phyloP scores from a whole-genome alignment of 2,888 invertebrate genomes.

The Leptothorax acervorum region DNA sequence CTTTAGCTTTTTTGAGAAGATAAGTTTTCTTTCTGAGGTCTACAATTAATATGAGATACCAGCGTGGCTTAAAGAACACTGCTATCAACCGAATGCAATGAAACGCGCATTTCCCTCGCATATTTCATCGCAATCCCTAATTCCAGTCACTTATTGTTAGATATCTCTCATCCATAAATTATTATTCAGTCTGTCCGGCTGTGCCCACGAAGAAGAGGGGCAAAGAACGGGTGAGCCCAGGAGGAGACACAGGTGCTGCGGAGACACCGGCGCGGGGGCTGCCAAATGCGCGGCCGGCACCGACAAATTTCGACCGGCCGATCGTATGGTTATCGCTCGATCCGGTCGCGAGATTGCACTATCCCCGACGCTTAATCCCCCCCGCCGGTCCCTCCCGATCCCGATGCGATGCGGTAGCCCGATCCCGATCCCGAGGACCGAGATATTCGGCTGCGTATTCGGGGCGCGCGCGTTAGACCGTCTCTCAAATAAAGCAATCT shows the following conservation, averaged over 20 bases:
- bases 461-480: constrained; percentile 73
- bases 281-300: constrained; percentile 54
- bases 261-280: constrained; percentile 11
- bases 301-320: constrained; percentile 78
- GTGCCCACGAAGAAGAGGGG: constrained; percentile 27
- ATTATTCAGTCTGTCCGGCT: neutral
- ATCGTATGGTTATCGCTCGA: constrained; percentile 80
- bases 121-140: constrained; percentile 22
- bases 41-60: neutral
- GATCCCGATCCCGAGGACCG: constrained; percentile 29
- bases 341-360: constrained; percentile 78
- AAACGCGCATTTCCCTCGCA: neutral
- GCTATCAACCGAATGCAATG: neutral
- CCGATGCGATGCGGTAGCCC: constrained; percentile 39
- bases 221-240: neutral
- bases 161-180: constrained; percentile 32
- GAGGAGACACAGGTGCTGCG: constrained; percentile 62
- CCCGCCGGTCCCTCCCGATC: neutral
- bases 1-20: neutral
- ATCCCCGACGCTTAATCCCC: constrained; percentile 76
- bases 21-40: neutral
- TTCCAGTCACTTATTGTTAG: constrained; percentile 19
- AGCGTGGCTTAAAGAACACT: neutral
- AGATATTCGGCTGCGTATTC: constrained; percentile 71
- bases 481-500: constrained; percentile 81